Evolutionary conservation across 2,888 invertebrate species (phyloP), one percentile per base, ranked within the genome.

Genomic region (Diaperis boleti): DNA sequence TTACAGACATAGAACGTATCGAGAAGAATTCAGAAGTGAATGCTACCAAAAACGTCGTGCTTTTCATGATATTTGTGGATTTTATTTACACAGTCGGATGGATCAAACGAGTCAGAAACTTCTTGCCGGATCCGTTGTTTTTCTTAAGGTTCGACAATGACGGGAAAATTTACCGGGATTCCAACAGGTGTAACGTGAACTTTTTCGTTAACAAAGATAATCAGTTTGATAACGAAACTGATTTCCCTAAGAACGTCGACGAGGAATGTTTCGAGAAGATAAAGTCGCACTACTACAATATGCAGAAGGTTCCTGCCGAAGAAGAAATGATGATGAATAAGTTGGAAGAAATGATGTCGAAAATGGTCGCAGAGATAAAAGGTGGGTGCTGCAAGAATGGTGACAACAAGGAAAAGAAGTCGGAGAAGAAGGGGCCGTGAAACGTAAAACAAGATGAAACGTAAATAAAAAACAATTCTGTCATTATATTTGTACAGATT

Each of bases 1-100:
- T 57, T 2, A 50, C 44, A 4, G 63, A 63, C 14, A 63, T 63
- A 2, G 59, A 63, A 15, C 17, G 37, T 4, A 54, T 63, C 26
- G 54, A 57, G 22, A 44, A 15, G 39, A 26, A 45, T 7, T 57
- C 62, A 3, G 45, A 57, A 52, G 22, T 59, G 3, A 59, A 63
- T 14, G 42, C 52, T 8, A 29, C 45, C n/a, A 54, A 39, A 11
- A 62, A 62, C 17, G 31, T 55, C 4, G 49, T 62, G 1, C 18
- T 22, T 13, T 62, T 47, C 15, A 39, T 62, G 15, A 10, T 8
- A 7, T 62, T 49, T 17, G 22, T 47, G 0, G 62, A 62, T 7
- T 37, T n/a, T 13, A 13, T 47, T 29, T 49, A 59, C 33, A n/a
- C n/a, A n/a, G n/a, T n/a, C n/a, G n/a, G n/a, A n/a, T n/a, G n/a